Conservation (phyloP, 2,888 invertebrate species). For the Phortica okadai region DNA sequence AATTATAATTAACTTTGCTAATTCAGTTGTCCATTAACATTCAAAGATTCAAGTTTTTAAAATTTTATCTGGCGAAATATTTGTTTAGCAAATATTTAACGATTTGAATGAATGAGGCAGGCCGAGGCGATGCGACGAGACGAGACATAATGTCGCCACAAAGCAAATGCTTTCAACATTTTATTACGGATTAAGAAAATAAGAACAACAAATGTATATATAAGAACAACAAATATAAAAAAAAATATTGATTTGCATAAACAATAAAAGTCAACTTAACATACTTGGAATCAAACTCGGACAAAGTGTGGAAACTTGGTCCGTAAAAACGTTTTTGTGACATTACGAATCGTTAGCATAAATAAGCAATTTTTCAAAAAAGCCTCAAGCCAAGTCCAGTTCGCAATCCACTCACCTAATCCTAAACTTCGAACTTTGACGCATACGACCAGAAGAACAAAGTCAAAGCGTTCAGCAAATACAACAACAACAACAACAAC, state of each 20-base stretch:
- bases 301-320: slow-evolving; percentile 24
- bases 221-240: slow-evolving; percentile 36
- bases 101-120: slow-evolving; percentile 57
- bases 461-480: background rate
- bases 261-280: background rate
- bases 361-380: slow-evolving; percentile 59
- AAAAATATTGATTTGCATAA: slow-evolving; percentile 51
- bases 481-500: background rate
- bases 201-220: slow-evolving; percentile 36
- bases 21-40: slow-evolving; percentile 14
- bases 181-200: slow-evolving; percentile 3
- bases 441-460: background rate
- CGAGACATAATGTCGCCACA: slow-evolving; percentile 66
- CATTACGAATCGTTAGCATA: slow-evolving; percentile 47
- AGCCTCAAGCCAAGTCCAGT: background rate
- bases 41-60: slow-evolving; percentile 20
- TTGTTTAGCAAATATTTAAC: slow-evolving; percentile 5
- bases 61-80: slow-evolving; percentile 6
- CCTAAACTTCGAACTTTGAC: slow-evolving; percentile 20
- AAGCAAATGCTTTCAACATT: slow-evolving; percentile 20
- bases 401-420: background rate
- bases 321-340: background rate
- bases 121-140: slow-evolving; percentile 34
- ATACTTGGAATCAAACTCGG: background rate
- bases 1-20: slow-evolving; percentile 15